Evolutionary conservation across 2,888 invertebrate species (phyloP).

Genomic region (Linnaemya vulpina): DNA sequence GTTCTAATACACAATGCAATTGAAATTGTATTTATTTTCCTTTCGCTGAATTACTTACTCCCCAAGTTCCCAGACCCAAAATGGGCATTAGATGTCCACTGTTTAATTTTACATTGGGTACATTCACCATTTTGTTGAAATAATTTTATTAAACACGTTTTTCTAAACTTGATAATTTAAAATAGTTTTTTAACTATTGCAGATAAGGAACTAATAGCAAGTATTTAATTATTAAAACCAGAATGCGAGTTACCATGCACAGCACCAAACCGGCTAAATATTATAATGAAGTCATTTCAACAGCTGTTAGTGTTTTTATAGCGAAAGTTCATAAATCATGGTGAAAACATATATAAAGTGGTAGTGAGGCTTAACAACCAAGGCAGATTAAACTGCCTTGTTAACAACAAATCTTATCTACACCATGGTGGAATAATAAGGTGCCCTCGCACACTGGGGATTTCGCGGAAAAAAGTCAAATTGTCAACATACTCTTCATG

Average conservation of each 20-base stretch:
- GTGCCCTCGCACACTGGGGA: too few relatives aligned
- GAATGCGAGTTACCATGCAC: not conserved
- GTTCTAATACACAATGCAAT: not conserved
- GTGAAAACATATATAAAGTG: too few relatives aligned
- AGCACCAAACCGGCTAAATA: slow-evolving; percentile 38
- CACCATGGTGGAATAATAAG: too few relatives aligned
- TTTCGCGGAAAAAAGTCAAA: too few relatives aligned
- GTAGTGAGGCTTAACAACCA: too few relatives aligned
- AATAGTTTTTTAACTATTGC: slow-evolving; percentile 46
- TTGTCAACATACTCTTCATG: too few relatives aligned
- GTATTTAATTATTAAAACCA: not conserved
- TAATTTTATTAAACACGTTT: slow-evolving; percentile 24
- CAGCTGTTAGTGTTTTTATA: slow-evolving; percentile 56
- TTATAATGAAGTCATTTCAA: not conserved
- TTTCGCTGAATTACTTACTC: slow-evolving; percentile 84
- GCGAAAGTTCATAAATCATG: slow-evolving; percentile 1
- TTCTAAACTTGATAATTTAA: slow-evolving; percentile 3
- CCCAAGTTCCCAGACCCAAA: slow-evolving; percentile 92
- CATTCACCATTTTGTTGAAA: slow-evolving; percentile 74
- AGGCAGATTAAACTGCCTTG: too few relatives aligned
- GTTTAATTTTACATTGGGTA: slow-evolving; percentile 85
- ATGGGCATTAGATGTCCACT: slow-evolving; percentile 87
- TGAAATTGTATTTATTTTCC: not conserved
- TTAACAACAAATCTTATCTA: too few relatives aligned
- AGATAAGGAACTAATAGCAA: slow-evolving; percentile 29